A percentile compares a stretch with the other conserved stretches of the same genome.
phyloP scores from a whole-genome alignment of 2,797 vertebrate genomes.

The Gouania willdenowi region DNA sequence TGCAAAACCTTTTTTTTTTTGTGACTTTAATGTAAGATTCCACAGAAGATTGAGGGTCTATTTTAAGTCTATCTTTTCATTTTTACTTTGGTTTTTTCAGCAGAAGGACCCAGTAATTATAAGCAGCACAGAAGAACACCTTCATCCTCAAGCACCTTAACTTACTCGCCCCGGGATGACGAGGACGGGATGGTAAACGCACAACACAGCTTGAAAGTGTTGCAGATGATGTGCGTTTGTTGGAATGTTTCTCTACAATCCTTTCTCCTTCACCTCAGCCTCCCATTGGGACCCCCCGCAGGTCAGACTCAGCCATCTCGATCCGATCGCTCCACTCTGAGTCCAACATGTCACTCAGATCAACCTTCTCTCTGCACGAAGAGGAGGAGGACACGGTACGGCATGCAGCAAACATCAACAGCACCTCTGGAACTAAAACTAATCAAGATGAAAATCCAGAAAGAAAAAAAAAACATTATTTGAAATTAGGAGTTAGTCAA shows the following conservation, averaged over 20 bases:
- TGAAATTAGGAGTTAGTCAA: no score
- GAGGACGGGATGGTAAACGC: conserved; percentile 90
- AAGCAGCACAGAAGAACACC: conserved; percentile 95
- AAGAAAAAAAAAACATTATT: no score
- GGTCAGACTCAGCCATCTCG: conserved; percentile 95
- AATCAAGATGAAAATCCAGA: background rate
- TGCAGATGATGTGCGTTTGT: no score
- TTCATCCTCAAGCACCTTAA: conserved; percentile 93
- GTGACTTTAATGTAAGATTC: no score
- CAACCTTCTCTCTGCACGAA: conserved; percentile 96
- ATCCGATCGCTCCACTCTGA: conserved; percentile 94
- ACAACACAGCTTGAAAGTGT: no score
- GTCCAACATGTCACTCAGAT: conserved; percentile 98
- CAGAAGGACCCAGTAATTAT: conserved; percentile 83
- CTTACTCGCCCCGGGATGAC: conserved; percentile 90
- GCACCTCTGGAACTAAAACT: background rate
- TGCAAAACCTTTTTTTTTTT: no score
- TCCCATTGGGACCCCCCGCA: conserved; percentile 87
- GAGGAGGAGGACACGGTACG: conserved; percentile 95
- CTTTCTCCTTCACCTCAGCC: conserved; percentile 78
- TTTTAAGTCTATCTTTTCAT: no score
- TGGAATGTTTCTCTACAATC: no score
- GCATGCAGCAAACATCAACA: background rate
- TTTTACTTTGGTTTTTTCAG: conserved; percentile 51
- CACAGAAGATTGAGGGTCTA: no score